Evolutionary conservation across 2,113 vertebrate species (phyloP), one percentile per base, ranked within the genome.

Genomic region (Clinocottus analis): DNA sequence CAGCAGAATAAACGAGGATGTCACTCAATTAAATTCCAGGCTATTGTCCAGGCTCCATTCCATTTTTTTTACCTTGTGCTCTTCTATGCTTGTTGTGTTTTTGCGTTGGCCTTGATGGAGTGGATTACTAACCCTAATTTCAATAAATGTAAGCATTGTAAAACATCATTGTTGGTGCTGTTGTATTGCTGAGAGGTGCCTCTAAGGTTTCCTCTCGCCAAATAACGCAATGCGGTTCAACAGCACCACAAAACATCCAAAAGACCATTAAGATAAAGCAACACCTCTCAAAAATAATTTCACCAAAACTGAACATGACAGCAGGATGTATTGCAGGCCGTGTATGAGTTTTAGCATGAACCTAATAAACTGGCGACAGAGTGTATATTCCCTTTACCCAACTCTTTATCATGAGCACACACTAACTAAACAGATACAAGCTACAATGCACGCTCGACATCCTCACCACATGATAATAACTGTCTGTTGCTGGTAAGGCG

Each of bases 21-120:
- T 39, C 43, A 73, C 39, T 85, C 16, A 73, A 62, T 77, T 55
- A 72, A 33, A 77, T 19, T 41, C 31, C 23, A 63, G 29, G 27
- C 16, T 53, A 23, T 39, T 60, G 49, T 69, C 33, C 75, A 55
- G 12, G 23, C 16, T 27, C 12, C 14, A 23, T 51, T 43, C 21
- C 49, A 17, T n/a, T n/a, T n/a, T 47, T 64, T 9, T 27, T 23
- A 55, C 51, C n/a, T 55, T 25, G 8, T 53, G 21, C 21, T 31
- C 5, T 47, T 11, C 60, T 74, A 5, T 11, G 60, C 16, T 12
- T 17, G 10, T 33, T 39, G 37, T 60, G 33, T 3, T 27, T 66
- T 74, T 58, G 9, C 10, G 27, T 69, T 53, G 25, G 21, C 39
- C 16, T 51, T 51, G 23, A 2, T 35, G 35, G 12, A 69, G 12